Base-by-base conservation (phyloP, 2,888 invertebrate genomes). In the Julus scandinavius region DNA sequence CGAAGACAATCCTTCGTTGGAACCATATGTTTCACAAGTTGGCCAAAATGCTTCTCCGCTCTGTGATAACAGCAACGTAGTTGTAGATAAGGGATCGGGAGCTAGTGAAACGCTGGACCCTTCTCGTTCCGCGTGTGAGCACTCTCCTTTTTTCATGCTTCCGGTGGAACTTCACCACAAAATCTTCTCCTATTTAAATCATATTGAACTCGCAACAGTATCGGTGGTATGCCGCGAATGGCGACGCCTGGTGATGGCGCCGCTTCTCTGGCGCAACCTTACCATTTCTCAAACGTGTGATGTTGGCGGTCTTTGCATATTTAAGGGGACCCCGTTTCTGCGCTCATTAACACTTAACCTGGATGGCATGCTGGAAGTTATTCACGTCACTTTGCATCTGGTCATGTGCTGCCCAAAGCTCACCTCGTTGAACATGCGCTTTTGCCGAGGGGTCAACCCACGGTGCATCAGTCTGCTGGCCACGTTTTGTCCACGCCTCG, bases 401-500 rank as follows among this genome's bases (percentile, higher is more conserved):
- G 50, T 87, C 41, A 41, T 88, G 29, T 84, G 85, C 29, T 88
- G 88, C 84, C 17, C 15, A 11, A 20, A 84, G 4, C 80, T 88
- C 29, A 15, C 17, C 20, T 54, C 45, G 15, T 50, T 88, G 29
- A 58, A 87, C 63, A 87, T 88, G 54, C 29, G 49, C 20, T 54
- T 87, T 54, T 88, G 88, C 54, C 45, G 85, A 58, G 88, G 88
- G 5, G n/a, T 88, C 40, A 58, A 17, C 29, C 40, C 54, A 1
- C 45, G 41, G 15, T 20, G 13, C 11, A 85, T 88, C 7, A 38
- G 54, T 17, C n/a, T 83, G 5, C 58, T 88, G 0, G 86, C 50
- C 5, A 20, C 41, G 11, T 80, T 72, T 85, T 87, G 88, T 41
- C 88, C 88, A 13, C n/a, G 84, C 38, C 40, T 88, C n/a, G 87